phyloP scores from a whole-genome alignment of 1,140 invertebrate genomes.

The Patella vulgata region DNA sequence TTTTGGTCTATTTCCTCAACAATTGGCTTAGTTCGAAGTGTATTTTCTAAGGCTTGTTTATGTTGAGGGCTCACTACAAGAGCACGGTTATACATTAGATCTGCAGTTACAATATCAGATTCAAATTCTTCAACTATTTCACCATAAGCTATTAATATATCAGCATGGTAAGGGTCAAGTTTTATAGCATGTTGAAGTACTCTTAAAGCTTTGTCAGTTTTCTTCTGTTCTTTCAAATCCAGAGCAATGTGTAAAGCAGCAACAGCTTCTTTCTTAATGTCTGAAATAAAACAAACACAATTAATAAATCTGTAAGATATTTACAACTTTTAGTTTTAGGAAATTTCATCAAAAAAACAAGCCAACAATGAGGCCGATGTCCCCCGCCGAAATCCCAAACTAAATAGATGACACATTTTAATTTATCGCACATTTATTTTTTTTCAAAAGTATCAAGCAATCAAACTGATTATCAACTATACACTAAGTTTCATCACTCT shows the following conservation, averaged over 20 bases:
- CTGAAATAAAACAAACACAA: slow-evolving; percentile 37
- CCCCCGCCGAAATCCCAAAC: too few species aligned
- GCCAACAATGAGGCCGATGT: too few species aligned
- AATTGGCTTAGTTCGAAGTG: slow-evolving; percentile 83
- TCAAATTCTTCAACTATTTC: slow-evolving; percentile 90
- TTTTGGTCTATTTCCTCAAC: slow-evolving; percentile 90
- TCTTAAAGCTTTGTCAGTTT: slow-evolving; percentile 86
- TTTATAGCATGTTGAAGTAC: slow-evolving; percentile 89
- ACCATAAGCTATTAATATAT: slow-evolving; percentile 91
- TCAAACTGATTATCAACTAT: too few species aligned
- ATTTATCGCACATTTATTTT: too few species aligned
- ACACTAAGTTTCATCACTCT: too few species aligned
- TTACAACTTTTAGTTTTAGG: too few species aligned
- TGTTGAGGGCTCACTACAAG: slow-evolving; percentile 85
- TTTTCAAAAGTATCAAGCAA: too few species aligned
- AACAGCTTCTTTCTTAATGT: slow-evolving; percentile 76
- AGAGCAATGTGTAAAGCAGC: slow-evolving; percentile 84
- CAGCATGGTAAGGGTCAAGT: slow-evolving; percentile 89
- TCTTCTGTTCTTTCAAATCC: slow-evolving; percentile 83
- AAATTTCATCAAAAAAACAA: too few species aligned
- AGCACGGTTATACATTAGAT: slow-evolving; percentile 87
- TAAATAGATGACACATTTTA: too few species aligned
- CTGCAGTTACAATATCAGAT: slow-evolving; percentile 87
- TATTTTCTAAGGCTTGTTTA: slow-evolving; percentile 75
- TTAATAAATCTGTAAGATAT: too few species aligned